Percentiles rank a stretch among this genome's conserved stretches.
These are phyloP conservation scores for Lepidochrysops patricia DNA, from an alignment of 2,888 invertebrate species.

Conservation along the genomic window DNA sequence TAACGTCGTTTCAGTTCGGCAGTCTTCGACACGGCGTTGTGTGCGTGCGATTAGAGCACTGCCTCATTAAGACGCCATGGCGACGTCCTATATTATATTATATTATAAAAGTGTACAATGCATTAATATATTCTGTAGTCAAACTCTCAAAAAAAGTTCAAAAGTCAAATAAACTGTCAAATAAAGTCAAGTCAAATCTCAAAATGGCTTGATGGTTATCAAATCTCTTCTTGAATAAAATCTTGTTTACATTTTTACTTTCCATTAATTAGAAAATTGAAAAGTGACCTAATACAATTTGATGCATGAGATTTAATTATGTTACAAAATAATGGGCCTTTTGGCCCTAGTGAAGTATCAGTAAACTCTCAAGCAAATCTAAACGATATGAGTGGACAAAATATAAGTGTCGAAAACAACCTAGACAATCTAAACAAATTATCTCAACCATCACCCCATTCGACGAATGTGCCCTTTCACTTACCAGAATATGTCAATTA, in stretches of 20 bases:
- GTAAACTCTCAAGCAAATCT: conserved; percentile 46
- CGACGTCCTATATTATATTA: too few relatives aligned
- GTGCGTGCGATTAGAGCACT: too few relatives aligned
- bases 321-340: conserved; percentile 59
- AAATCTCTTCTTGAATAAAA: conserved; percentile 25
- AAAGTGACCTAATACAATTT: conserved; percentile 15
- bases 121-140: too few relatives aligned
- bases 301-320: conserved; percentile 32
- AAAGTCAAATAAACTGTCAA: too few relatives aligned
- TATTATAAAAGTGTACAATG: too few relatives aligned
- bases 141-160: too few relatives aligned
- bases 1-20: too few relatives aligned
- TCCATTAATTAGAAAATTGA: conserved; percentile 21
- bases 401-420: conserved; percentile 42
- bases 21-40: too few relatives aligned
- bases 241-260: conserved; percentile 40
- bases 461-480: conserved; percentile 36
- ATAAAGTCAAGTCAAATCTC: background rate
- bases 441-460: conserved; percentile 35
- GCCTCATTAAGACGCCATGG: too few relatives aligned
- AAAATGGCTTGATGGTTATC: background rate
- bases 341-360: conserved; percentile 49
- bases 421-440: conserved; percentile 48
- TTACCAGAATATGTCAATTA: conserved; percentile 41
- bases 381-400: conserved; percentile 37